These are phyloP conservation scores for Heliconius erato DNA, from an alignment of 2,888 invertebrate genomes.

Conservation along the genomic window DNA sequence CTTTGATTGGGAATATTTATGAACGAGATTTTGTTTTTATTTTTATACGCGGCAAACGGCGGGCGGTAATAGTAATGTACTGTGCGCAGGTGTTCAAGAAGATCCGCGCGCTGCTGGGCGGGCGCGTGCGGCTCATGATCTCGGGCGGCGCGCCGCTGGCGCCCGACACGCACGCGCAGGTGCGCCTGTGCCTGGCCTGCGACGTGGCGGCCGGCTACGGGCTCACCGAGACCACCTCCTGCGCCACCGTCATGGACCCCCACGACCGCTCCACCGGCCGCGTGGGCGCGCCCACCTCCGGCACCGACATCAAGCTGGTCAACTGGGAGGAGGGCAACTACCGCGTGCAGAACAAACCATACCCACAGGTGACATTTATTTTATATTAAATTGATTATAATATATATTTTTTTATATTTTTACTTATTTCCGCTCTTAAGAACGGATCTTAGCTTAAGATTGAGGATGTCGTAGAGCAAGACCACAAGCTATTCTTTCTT, in stretches of 20 bases:
- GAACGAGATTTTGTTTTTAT: too few species aligned
- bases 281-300: conserved; percentile 95
- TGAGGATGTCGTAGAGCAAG: too few species aligned
- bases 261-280: conserved; percentile 89
- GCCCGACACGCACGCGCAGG: conserved; percentile 97
- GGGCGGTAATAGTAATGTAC: too few species aligned
- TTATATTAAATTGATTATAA: not conserved
- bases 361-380: conserved; percentile 57
- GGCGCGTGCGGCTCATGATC: conserved; percentile 94
- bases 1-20: too few species aligned
- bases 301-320: conserved; percentile 93
- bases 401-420: too few species aligned
- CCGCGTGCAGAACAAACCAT: conserved; percentile 92
- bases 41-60: too few species aligned
- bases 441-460: too few species aligned
- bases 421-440: too few species aligned
- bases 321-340: conserved; percentile 99
- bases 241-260: conserved; percentile 93
- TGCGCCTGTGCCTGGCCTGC: conserved; percentile 93
- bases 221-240: conserved; percentile 98
- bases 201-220: conserved; percentile 98
- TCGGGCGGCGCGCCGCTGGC: conserved; percentile 98
- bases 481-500: too few species aligned
- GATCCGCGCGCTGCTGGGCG: conserved; percentile 93
- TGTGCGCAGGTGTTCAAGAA: conserved; percentile 69